Evolutionary conservation across 53 echinoderm and acorn worm species (phyloP), one percentile per base, ranked within the genome.

Genomic region (Hippasteria phrygiana): DNA sequence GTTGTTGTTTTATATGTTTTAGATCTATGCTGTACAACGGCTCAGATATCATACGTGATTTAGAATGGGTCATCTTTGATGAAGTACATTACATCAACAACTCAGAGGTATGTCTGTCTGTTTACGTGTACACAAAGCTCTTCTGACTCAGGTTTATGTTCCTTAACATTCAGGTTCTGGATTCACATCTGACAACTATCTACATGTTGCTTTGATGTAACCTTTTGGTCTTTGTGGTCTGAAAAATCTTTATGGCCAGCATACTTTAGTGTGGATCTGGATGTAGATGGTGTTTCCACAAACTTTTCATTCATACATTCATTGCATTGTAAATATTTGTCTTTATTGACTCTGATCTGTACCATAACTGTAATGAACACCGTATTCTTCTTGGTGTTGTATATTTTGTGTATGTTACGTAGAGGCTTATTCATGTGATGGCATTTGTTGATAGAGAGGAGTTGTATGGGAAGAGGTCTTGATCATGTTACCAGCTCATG

Each of bases 51-150:
- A 95, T 98, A 48, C 81, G 99, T 29, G 99, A 98, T 47, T 80
- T 98, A 87, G 99, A 98, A 28, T 98, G 99, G 99, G 99, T 98
- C 4, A 91, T 98, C 36, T 98, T 98, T 88, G 99, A 98, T 90
- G 99, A 98, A 74, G 99, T 98, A 0, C 99, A 98, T 47, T 98
- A 98, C 83, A 98, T 98, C 54, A 98, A 96, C 90, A 94, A 98
- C 72, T 90, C 93, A 87, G 96, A 96, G 99, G 99, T 98, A 77
- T 55, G 93, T 34, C 4, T 17, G 2, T 56, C 18, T 3, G 55
- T 55, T 24, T 12, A 3, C 17, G 3, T 5, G 22, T 27, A 75
- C 24, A 16, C 5, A 75, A 34, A 18, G n/a, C n/a, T 34, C 36
- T 31, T 67, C 18, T 8, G 36, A 20, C 11, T 34, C 2, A 35